Base-by-base conservation (phyloP, 2,888 invertebrate genomes). In the Campoplex capitator region DNA sequence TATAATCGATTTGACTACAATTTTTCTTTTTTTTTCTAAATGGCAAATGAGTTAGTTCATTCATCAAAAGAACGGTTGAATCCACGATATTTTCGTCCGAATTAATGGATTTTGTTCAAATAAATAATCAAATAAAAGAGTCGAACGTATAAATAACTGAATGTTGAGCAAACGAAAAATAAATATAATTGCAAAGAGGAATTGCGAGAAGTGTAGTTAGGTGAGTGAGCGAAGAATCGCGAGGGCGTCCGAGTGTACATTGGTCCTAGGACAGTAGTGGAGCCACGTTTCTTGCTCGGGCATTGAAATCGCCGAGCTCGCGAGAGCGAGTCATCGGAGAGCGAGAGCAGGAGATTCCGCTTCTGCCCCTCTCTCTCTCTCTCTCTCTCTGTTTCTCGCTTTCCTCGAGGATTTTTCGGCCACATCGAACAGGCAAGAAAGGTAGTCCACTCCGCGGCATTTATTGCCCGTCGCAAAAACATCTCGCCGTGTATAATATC, bases 231-330 rank as follows among this genome's bases (percentile, higher is more conserved):
- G 7, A 11, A 51, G 56, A 18, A 13, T 58, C 35, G 38, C 16
- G 38, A 73, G 7, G 62, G 56, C 62, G 16, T 68, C 8, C 13
- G 23, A 42, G 35, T 13, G 28, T 62, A 65, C 16, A n/a, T n/a
- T 68, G 68, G n/a, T 18, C 28, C 35, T 56, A 3, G 38, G 38
- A n/a, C 42, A 51, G 45, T 28, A 77, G 80, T 28, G 75, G 82
- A 68, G 71, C 81, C 68, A 76, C 48, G 38, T 74, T 68, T 83
- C 87, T 86, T 73, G 82, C 87, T 83, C 91, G 85, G 75, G 91
- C 92, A 90, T 92, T 90, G 89, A 92, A 91, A 85, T 92, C 91
- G 62, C 91, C 90, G 84, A 87, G 89, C 84, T 85, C 62, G 62
- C 51, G 82, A 62, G n/a, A 56, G 68, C 32, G 71, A 42, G 38